Percentiles rank a stretch among this genome's conserved stretches.
Conservation (phyloP, 2,888 invertebrate genomes). For the Napeogenes inachia region DNA sequence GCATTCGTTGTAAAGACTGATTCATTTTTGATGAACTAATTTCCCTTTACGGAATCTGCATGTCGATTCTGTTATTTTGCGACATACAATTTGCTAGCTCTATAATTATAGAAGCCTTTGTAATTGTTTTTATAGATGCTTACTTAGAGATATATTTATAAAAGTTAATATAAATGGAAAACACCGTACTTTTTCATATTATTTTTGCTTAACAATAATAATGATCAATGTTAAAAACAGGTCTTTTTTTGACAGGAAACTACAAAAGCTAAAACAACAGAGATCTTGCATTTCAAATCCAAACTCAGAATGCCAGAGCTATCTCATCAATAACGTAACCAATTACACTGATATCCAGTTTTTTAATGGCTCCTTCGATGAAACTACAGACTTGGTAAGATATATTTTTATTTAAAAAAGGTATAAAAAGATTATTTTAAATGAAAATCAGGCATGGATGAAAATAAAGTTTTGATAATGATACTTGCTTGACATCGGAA, state of each 20-base stretch:
- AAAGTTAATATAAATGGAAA: no score
- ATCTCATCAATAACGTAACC: conserved; percentile 53
- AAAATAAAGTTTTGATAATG: no score
- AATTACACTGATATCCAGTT: conserved; percentile 64
- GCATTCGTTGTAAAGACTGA: conserved; percentile 20
- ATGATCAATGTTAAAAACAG: neutral
- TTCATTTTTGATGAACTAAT: conserved; percentile 34
- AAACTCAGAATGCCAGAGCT: conserved; percentile 57
- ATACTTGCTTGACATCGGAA: no score
- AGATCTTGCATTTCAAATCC: conserved; percentile 80
- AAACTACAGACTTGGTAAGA: conserved; percentile 33
- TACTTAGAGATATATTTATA: no score
- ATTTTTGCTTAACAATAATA: neutral
- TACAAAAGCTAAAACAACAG: conserved; percentile 85
- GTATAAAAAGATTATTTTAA: no score
- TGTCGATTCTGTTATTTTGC: conserved; percentile 18
- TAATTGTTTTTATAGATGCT: no score
- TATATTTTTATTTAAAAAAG: conserved; percentile 33
- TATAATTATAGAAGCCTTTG: neutral
- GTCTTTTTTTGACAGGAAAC: conserved; percentile 71
- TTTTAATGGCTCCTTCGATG: conserved; percentile 59
- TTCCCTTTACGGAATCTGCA: conserved; percentile 24
- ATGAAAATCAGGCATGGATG: no score
- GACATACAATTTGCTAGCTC: neutral
- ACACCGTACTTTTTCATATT: no score